Base-by-base conservation (phyloP, 2,113 vertebrate genomes). In the Nannospalax galili region DNA sequence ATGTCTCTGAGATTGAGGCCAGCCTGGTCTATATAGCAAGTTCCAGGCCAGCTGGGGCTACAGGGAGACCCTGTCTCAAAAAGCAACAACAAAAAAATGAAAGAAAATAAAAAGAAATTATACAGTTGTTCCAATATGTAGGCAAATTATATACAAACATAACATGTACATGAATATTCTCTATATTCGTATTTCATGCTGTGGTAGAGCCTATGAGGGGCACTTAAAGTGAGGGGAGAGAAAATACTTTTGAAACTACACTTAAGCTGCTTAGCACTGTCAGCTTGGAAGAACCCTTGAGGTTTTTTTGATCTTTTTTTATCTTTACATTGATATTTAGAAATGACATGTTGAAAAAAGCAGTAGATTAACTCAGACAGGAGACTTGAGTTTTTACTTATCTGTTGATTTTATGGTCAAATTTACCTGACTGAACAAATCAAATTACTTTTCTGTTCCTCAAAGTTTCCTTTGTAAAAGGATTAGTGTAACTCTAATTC, bases 391-490 rank as follows among this genome's bases (percentile, higher is more conserved):
- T 56, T 89, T 94, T 90, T 72, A 10, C 30, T 85, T 35, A 2
- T 62, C 69, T 80, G 2, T 64, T 93, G 40, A 7, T 67, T 73
- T 32, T 88, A 52, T 84, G 28, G 35, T 79, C 17, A 80, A 24
- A 75, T 24, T 80, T 92, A 75, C 32, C 77, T 88, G 24, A 67
- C 72, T 78, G 72, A 91, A 45, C 28, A 22, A 67, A 67, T 92
- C 79, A 86, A 30, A 32, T 24, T 40, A 26, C 28, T 32, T 87
- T 92, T 92, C 60, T 92, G 56, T 64, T 56, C 28, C n/a, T 88
- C 24, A 56, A 1, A 60, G 24, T 93, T 84, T 93, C 30, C 16
- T 93, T 91, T 93, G 48, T 84, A 93, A 84, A 81, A 42, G 45
- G 80, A n/a, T 56, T 48, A 73, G 32, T 37, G 65, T 86, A 77